phyloP scores from a whole-genome alignment of 2,797 vertebrate species.

The Taeniopygia guttata region DNA sequence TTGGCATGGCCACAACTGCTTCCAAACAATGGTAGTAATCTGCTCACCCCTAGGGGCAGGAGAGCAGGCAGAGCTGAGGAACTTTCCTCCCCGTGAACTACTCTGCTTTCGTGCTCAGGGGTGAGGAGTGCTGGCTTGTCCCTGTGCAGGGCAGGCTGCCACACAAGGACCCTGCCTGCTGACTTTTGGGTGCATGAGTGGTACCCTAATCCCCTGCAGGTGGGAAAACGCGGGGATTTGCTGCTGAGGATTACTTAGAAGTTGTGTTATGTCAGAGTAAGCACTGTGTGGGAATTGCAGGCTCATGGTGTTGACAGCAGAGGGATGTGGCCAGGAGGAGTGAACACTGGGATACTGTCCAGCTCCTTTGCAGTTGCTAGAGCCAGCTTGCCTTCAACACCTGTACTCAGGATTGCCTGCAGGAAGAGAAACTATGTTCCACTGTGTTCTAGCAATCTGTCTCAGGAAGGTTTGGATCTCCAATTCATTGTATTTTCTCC shows the following conservation, averaged over 20 bases:
- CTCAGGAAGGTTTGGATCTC: background rate
- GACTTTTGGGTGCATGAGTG: background rate
- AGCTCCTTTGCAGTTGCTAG: background rate
- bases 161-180: background rate
- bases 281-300: background rate
- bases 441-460: background rate
- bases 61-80: background rate
- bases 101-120: background rate
- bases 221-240: background rate
- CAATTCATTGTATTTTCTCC: background rate
- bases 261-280: background rate
- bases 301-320: background rate
- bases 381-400: constrained; percentile 14
- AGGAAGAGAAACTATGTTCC: background rate
- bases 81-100: background rate
- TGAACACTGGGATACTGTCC: background rate
- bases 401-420: background rate
- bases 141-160: background rate
- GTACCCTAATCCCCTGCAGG: background rate
- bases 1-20: background rate
- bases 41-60: background rate
- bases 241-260: background rate
- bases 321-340: background rate
- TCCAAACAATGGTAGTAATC: background rate
- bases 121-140: background rate